Conservation (phyloP, 2,888 invertebrate genomes). For the Acleris cristana region DNA sequence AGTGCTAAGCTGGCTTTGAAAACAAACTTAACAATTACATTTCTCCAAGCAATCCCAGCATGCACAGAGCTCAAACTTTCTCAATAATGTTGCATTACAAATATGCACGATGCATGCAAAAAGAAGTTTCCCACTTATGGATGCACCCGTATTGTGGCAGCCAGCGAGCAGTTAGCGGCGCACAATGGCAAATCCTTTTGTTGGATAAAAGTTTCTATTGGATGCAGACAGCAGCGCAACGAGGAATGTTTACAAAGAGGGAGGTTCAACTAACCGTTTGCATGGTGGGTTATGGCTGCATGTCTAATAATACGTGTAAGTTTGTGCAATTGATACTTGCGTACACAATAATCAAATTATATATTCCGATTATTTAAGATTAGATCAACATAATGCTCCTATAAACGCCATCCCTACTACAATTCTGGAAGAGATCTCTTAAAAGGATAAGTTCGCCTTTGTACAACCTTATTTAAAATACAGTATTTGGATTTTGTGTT, state of each 20-base stretch:
- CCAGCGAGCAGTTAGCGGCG: background rate
- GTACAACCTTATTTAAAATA: too few species aligned
- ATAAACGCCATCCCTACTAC: too few species aligned
- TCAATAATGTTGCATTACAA: conserved; percentile 3
- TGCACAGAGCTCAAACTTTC: background rate
- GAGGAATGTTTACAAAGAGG: background rate
- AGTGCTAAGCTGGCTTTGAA: too few species aligned
- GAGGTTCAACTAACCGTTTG: background rate
- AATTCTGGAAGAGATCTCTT: too few species aligned
- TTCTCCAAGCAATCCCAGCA: background rate
- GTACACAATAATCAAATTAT: too few species aligned
- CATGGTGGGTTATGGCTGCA: background rate
- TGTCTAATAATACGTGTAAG: too few species aligned
- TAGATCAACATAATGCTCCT: too few species aligned
- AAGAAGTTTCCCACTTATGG: conserved; percentile 4
- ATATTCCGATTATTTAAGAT: too few species aligned
- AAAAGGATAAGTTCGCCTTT: too few species aligned
- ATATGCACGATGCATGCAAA: background rate
- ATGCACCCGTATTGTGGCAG: background rate
- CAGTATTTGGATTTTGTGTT: too few species aligned
- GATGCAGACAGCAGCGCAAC: background rate
- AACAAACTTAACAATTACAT: background rate
- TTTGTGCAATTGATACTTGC: too few species aligned
- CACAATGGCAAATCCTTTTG: background rate
- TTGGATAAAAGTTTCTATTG: background rate